Evolutionary conservation across 2,113 vertebrate species (phyloP).

Genomic region (Choloepus hoffmanni): DNA sequence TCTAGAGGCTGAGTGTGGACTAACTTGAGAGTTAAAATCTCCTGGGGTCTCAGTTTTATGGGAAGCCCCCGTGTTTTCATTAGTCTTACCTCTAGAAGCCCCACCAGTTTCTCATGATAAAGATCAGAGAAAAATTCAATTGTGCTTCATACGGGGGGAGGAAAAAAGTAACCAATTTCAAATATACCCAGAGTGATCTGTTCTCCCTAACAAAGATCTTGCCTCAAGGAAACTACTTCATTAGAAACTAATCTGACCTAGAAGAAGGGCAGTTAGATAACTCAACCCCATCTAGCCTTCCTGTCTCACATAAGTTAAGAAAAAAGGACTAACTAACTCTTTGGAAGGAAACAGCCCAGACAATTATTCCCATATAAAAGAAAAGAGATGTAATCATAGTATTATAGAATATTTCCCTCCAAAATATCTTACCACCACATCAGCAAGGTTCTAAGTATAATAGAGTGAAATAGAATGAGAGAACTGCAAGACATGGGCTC

Average conservation of each 20-base stretch:
- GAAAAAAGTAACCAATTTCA: background rate
- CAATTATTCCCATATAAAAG: background rate
- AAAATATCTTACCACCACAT: background rate
- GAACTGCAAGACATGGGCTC: background rate
- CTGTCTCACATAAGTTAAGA: background rate
- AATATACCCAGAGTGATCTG: background rate
- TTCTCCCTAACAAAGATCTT: background rate
- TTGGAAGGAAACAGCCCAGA: background rate
- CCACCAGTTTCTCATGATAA: background rate
- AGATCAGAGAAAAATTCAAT: background rate
- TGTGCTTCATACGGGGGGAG: background rate
- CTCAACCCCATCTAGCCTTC: background rate
- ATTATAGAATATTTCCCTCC: background rate
- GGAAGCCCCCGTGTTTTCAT: background rate
- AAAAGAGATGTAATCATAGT: background rate
- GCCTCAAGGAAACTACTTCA: background rate
- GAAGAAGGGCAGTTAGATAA: background rate
- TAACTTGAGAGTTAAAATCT: background rate
- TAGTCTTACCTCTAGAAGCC: background rate
- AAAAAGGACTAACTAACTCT: background rate
- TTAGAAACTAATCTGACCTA: background rate
- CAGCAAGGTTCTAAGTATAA: background rate
- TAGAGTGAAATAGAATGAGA: background rate
- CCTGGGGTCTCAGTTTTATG: background rate
- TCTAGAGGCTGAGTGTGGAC: too few relatives aligned